Base-by-base conservation (phyloP, 1,140 invertebrate species). In the Listronotus oregonensis region DNA sequence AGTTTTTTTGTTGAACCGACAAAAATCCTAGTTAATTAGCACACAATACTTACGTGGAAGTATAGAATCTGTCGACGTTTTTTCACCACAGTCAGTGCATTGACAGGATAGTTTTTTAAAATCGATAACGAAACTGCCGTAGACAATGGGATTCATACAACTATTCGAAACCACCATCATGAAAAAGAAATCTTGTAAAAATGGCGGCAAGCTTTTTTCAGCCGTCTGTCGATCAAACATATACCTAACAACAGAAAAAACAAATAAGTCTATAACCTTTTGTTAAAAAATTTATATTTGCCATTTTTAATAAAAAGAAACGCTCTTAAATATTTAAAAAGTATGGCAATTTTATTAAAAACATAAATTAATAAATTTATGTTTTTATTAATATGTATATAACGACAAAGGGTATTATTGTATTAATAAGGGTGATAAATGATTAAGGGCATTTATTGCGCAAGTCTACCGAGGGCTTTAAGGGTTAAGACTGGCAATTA, bases 131-230 rank as follows among this genome's bases (percentile, higher is more conserved):
- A 87, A 90, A 49, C 85, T 86, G 64, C 91, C 91, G 71, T 93
- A 94, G 6, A 93, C 88, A 21, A 93, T 78, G 0, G 91, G 91
- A 78, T 94, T 91, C 77, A 76, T 74, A 75, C 90, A 92, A 10
- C 90, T 87, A 69, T 85, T 80, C 69, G 82, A 83, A 66, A 77
- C 85, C 42, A 84, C 83, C 83, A 85, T 85, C 66, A 84, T 80
- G 71, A 85, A 85, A 71, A 84, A 81, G 31, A 81, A 71, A 61
- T 84, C 83, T 63, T 84, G 83, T 3, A 84, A 55, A 51, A 78
- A 76, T n/a, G 10, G 70, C 59, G 86, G 79, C 0, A 93, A 82
- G 10, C 17, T 56, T 56, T 84, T 79, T 57, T 79, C 68, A 0
- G 89, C 89, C 52, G 87, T 86, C 18, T 85, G 76, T 1, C 87